These are phyloP conservation scores for Semnornis frantzii DNA, from an alignment of 2,113 vertebrate species.

Conservation along the genomic window DNA sequence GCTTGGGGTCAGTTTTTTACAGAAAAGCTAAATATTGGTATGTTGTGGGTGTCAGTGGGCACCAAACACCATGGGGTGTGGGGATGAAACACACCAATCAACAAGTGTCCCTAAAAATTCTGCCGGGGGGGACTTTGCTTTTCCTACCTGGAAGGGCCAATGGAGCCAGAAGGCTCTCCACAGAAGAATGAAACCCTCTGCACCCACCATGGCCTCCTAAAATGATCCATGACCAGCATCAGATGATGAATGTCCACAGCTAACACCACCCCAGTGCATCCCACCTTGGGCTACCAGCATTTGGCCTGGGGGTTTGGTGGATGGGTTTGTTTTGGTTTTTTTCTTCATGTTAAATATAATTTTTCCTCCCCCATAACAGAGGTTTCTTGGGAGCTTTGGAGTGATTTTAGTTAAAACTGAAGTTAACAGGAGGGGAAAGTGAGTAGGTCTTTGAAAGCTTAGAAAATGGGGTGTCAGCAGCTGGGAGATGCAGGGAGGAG, in stretches of 20 bases:
- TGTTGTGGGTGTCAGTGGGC: neutral
- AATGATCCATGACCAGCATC: neutral
- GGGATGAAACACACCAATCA: neutral
- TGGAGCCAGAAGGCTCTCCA: neutral
- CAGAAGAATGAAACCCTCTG: neutral
- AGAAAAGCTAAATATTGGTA: neutral
- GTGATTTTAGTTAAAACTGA: neutral
- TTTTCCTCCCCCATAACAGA: rapidly evolving
- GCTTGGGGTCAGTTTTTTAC: neutral
- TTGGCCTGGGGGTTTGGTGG: neutral
- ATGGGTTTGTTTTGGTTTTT: neutral
- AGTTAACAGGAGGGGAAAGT: neutral
- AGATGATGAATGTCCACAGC: neutral
- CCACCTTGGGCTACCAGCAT: neutral
- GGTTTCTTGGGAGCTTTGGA: neutral
- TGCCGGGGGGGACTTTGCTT: neutral
- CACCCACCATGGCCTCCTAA: rapidly evolving
- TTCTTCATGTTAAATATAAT: neutral
- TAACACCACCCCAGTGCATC: neutral
- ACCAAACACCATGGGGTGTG: rapidly evolving
- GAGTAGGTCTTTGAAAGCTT: neutral
- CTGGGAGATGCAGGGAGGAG: neutral
- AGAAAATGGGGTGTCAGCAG: neutral
- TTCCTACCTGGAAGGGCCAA: neutral
- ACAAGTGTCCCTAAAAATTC: neutral